Evolutionary conservation across 2,888 invertebrate genomes (phyloP), one percentile per base, ranked within the genome.

Genomic region (Pterostichus niger): DNA sequence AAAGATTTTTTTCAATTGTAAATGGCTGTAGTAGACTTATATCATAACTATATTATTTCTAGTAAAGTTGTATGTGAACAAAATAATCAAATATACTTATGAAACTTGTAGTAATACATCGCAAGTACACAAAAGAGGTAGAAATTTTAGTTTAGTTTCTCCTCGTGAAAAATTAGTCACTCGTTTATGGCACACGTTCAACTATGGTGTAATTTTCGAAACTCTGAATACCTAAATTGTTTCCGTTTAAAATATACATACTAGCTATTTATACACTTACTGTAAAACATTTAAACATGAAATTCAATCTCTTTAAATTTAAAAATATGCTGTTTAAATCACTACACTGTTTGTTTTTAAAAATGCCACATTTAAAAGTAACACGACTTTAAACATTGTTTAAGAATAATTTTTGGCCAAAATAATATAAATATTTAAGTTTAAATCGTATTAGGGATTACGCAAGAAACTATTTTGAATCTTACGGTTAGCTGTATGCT

Each of bases 1-100:
- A 5, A 17, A 73, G 15, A 40, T 59, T n/a, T 31, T 59, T 73
- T 77, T 77, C 44, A 78, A 31, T 61, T 61, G 9, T 15, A 61
- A 44, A 59, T 59, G 15, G 13, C 56, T 77, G n/a, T 40, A 56
- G 54, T 33, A 71, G 71, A 61, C 31, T 24, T 64, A 35, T n/a
- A n/a, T n/a, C n/a, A n/a, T 24, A 24, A 24, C 24, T 24, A 24
- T 15, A 64, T 75, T 75, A 61, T 24, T 61, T 61, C 9, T 44
- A 61, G 10, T 7, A 78, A 78, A 59, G 15, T 78, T 78, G 78
- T 78, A 61, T 59, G 78, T 59, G 61, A 78, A 56, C 59, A 78
- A 78, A 49, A 44, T 78, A 40, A 24, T 61, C 9, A 75, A 11
- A 35, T 56, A 77, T n/a, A n/a, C n/a, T n/a, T n/a, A n/a, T 56